Base-by-base conservation (phyloP, 2,888 invertebrate genomes). In the Tachina grossa region DNA sequence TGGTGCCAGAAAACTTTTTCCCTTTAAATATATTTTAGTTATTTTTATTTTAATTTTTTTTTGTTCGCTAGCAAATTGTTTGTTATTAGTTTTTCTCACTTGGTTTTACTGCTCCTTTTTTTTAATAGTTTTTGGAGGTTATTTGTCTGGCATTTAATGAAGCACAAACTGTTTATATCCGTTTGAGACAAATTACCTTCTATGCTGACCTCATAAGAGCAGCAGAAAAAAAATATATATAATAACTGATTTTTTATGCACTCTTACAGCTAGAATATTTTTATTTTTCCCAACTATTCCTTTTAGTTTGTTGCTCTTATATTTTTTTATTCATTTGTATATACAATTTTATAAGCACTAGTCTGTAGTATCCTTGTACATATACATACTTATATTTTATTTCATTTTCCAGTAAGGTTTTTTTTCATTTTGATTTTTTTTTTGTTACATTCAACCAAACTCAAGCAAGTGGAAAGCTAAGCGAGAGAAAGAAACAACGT, bases 131-230 rank as follows among this genome's bases (percentile, higher is more conserved):
- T 65, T 82, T 82, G 74, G 79, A 83, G 82, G 79, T 85, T 85
- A 79, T 85, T 85, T 85, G 85, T 85, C 85, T 85, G 79, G 75
- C 63, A 79, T 79, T 85, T 83, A 83, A 85, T 85, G 83, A 85
- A 79, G 83, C 85, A 79, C 78, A 85, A 85, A 83, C 85, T 82
- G 74, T 78, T 79, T 85, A 76, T 85, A 79, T 83, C 82, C 82
- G 82, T 76, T 85, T 66, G 71, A 85, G 85, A 85, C 82, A 85
- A 85, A 85, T 83, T 79, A 85, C 82, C 71, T 83, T 76, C 76
- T 82, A 39, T 75, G 59, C 43, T 79, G 82, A 83, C 79, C 82
- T 68, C 75, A 79, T 76, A 79, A 83, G 19, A 22, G 81, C 14
- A 55, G 16, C 9, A 63, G 19, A 45, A 72, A 65, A 57, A 65